Base-by-base conservation (phyloP, 2,113 vertebrate species). In the Cettia cetti region DNA sequence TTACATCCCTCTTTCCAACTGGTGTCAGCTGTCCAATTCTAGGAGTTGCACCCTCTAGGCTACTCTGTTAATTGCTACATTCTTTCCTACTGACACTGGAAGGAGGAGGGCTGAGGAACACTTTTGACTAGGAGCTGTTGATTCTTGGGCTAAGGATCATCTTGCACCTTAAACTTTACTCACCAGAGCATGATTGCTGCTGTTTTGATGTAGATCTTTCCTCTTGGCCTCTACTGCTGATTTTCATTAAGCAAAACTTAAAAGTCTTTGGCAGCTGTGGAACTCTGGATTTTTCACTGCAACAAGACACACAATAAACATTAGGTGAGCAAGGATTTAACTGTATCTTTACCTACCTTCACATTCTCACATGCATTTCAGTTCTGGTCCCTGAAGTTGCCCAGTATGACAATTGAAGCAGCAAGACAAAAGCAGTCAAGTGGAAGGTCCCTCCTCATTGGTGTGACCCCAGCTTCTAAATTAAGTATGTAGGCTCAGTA, bases 401-500 rank as follows among this genome's bases (percentile, higher is more conserved):
- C 54, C 1, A 0, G 5, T 18, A 40, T 0, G 1, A 47, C 1
- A 4, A 56, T 8, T 28, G 37, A 75, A 86, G 75, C 5, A 75
- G 28, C 56, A 81, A 13, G 17, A 50, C 20, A 17, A 57, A 42
- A 42, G 39, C 30, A 23, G 37, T 13, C 52, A 42, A 4, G 5
- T 5, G 5, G 50, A 68, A 78, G 27, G 56, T 15, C 12, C 5
- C 16, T 19, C 35, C 27, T 79, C 44, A 42, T 14, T 4, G 2
- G 23, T 6, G 7, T 39, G 30, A 49, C 10, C 17, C 11, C 65
- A 56, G 61, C 40, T 91, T 64, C 44, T 52, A 77, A 81, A 74
- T 35, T 31, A 65, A 86, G 28, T 13, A 54, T 1, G 2, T 23
- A 80, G 15, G 31, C 66, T 50, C 45, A 75, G 17, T n/a, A 66